Conservation (phyloP, 2,888 invertebrate species). For the Lasioglossum zephyrum region DNA sequence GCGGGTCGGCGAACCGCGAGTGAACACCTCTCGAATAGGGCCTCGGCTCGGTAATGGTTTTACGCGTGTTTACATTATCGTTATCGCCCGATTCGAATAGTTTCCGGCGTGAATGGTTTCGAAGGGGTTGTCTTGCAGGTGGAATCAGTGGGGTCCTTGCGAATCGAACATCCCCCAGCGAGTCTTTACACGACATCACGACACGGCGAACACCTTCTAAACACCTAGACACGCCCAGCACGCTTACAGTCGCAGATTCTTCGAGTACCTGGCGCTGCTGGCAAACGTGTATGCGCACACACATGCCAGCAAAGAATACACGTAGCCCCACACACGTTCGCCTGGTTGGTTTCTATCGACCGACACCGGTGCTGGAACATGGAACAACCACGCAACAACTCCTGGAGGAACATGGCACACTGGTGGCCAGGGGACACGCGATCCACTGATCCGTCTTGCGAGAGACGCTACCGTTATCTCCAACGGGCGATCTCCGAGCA, state of each 20-base stretch:
- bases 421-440: slow-evolving; percentile 76
- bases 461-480: slow-evolving; percentile 82
- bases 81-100: slow-evolving; percentile 73
- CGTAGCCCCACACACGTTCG: not conserved
- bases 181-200: slow-evolving; percentile 43
- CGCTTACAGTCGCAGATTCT: slow-evolving; percentile 17
- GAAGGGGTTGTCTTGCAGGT: slow-evolving; percentile 8
- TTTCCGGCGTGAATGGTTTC: slow-evolving; percentile 40
- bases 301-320: not conserved
- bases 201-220: slow-evolving; percentile 31
- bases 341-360: slow-evolving; percentile 64
- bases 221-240: slow-evolving; percentile 19
- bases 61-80: slow-evolving; percentile 78
- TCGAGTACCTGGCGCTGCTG: not conserved
- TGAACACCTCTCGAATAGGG: slow-evolving; percentile 42
- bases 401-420: slow-evolving; percentile 68
- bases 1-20: slow-evolving; percentile 37
- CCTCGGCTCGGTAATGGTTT: slow-evolving; percentile 70
- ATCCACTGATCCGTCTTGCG: slow-evolving; percentile 83
- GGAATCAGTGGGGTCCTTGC: slow-evolving; percentile 39
- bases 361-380: slow-evolving; percentile 45
- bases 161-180: slow-evolving; percentile 33
- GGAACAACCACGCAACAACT: slow-evolving; percentile 60
- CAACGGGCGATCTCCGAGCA: slow-evolving; percentile 71
- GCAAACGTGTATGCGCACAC: not conserved